phyloP scores from a whole-genome alignment of 2,797 vertebrate species.

The Anguilla marmorata region DNA sequence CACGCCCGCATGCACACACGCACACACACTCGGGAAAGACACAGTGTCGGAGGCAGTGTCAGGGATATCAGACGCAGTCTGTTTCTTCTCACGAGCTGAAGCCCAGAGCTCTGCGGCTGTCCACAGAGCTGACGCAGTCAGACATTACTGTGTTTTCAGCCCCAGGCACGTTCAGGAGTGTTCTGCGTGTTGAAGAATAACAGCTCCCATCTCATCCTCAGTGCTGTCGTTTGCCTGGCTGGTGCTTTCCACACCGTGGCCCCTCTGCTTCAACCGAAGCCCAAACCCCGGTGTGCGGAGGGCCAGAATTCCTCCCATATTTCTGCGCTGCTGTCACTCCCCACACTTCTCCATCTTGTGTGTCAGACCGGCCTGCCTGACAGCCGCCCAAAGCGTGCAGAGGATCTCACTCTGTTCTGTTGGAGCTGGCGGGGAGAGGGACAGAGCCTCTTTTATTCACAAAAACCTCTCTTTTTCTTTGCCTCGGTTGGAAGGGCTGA shows the following conservation, averaged over 20 bases:
- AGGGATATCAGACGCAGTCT: not conserved
- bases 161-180: not conserved
- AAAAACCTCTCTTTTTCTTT: not conserved
- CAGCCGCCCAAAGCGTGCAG: slow-evolving; percentile 19
- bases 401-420: slow-evolving; percentile 35
- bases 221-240: not conserved
- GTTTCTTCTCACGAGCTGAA: not conserved
- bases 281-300: slow-evolving; percentile 40
- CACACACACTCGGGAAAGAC: not conserved
- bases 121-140: not conserved
- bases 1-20: slow-evolving; percentile 6
- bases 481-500: not conserved
- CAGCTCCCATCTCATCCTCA: not conserved
- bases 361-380: slow-evolving; percentile 30
- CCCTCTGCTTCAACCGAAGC: slow-evolving; percentile 21
- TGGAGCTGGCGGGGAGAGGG: not conserved
- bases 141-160: not conserved
- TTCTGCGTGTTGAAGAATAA: not conserved
- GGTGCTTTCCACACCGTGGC: not conserved
- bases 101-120: not conserved
- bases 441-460: not conserved
- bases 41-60: not conserved
- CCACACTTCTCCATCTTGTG: slow-evolving; percentile 26
- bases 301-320: slow-evolving; percentile 66
- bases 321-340: slow-evolving; percentile 46